These are phyloP conservation scores for Anisognathus igniventris DNA, from an alignment of 2,797 vertebrate genomes.

Conservation along the genomic window DNA sequence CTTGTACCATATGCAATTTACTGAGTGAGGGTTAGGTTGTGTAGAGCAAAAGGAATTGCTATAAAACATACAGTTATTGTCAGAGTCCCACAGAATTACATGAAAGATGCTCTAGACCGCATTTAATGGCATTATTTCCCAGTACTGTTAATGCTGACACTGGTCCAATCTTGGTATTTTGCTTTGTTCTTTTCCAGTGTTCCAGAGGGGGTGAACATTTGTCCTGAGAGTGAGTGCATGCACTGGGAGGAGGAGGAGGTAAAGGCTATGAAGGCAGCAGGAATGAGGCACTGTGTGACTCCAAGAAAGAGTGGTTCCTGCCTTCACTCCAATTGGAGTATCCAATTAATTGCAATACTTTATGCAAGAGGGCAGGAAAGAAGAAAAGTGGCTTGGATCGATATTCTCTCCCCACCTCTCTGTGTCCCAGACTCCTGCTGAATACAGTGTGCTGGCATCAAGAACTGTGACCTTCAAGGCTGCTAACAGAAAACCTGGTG, in stretches of 20 bases:
- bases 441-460: neutral
- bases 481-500: neutral
- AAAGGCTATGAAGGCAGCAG: neutral
- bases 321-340: neutral
- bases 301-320: neutral
- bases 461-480: neutral
- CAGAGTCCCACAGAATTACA: neutral
- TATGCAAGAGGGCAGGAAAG: neutral
- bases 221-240: fast-evolving
- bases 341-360: neutral
- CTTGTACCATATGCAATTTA: neutral
- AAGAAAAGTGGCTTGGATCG: neutral
- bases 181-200: neutral
- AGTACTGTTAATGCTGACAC: neutral
- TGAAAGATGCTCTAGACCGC: neutral
- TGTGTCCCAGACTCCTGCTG: neutral
- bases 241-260: neutral
- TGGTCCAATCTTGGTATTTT: neutral
- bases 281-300: neutral
- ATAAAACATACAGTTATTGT: neutral
- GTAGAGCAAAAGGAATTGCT: neutral
- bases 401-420: neutral
- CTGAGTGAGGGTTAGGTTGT: neutral
- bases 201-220: neutral
- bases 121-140: neutral